A percentile compares a stretch with the other conserved stretches of the same genome.
These are phyloP conservation scores for Siniperca scherzeri DNA, from an alignment of 2,797 vertebrate species.

Conservation along the genomic window DNA sequence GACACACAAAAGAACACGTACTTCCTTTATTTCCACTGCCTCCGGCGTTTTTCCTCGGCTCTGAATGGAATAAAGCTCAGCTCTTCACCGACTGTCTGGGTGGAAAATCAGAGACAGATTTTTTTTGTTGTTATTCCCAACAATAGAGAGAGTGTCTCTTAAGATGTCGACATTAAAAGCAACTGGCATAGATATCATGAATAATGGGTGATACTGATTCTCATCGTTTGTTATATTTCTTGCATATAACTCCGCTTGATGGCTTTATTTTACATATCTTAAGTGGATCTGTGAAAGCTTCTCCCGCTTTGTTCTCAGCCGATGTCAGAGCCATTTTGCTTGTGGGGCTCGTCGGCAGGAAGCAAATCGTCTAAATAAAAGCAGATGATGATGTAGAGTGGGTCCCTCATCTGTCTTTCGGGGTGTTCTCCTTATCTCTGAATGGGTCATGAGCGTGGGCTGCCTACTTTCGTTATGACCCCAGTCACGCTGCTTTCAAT, in stretches of 20 bases:
- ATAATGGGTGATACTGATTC: conserved; percentile 65
- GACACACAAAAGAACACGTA: conserved; percentile 15
- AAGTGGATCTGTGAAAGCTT: conserved; percentile 62
- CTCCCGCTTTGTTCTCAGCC: conserved; percentile 44
- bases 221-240: conserved; percentile 48
- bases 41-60: not conserved
- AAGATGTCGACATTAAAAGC: conserved; percentile 53
- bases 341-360: not conserved
- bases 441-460: conserved; percentile 26
- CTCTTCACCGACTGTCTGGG: conserved; percentile 32
- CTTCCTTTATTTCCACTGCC: conserved; percentile 32
- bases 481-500: not conserved
- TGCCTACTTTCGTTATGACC: conserved; percentile 52
- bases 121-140: conserved; percentile 51
- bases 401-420: conserved; percentile 27
- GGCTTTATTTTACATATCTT: conserved; percentile 64
- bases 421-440: conserved; percentile 62
- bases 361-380: conserved; percentile 43
- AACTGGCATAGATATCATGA: conserved; percentile 49
- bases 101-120: conserved; percentile 25
- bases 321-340: conserved; percentile 34
- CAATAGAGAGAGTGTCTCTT: conserved; percentile 40
- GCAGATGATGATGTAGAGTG: conserved; percentile 28
- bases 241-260: conserved; percentile 42
- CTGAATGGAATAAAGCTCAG: conserved; percentile 40